Evolutionary conservation across 2,113 vertebrate genomes (phyloP).

Genomic region (Patagioenas fasciata): DNA sequence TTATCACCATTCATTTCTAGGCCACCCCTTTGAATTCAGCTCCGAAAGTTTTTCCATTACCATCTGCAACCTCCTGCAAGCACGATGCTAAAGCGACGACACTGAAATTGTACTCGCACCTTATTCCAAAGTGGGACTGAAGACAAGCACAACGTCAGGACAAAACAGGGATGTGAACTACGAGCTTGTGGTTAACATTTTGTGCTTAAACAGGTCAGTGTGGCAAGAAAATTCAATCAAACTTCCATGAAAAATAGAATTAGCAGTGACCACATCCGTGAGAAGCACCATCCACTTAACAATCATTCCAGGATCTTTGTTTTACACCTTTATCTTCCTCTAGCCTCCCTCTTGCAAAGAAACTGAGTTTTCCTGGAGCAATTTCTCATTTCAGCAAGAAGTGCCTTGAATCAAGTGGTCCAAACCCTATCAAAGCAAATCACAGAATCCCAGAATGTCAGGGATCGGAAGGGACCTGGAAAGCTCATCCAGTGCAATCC

Average conservation of each 20-base stretch:
- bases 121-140: not conserved
- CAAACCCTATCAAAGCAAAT: not conserved
- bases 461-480: too few relatives aligned
- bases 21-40: not conserved
- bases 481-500: too few relatives aligned
- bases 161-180: not conserved
- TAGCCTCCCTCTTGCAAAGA: not conserved
- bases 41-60: fast-evolving
- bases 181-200: not conserved
- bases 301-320: not conserved
- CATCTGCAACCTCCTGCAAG: not conserved
- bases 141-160: not conserved
- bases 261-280: not conserved
- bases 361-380: not conserved
- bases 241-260: not conserved
- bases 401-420: not conserved
- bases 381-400: not conserved
- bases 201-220: not conserved
- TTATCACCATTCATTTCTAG: not conserved
- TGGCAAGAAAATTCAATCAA: not conserved
- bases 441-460: too few relatives aligned
- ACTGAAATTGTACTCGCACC: not conserved
- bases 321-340: not conserved
- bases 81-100: not conserved
- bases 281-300: not conserved